A percentile compares a stretch with the other conserved stretches of the same genome.
These are phyloP conservation scores for Pedicia rivosa DNA, from an alignment of 2,888 invertebrate genomes.

Conservation along the genomic window DNA sequence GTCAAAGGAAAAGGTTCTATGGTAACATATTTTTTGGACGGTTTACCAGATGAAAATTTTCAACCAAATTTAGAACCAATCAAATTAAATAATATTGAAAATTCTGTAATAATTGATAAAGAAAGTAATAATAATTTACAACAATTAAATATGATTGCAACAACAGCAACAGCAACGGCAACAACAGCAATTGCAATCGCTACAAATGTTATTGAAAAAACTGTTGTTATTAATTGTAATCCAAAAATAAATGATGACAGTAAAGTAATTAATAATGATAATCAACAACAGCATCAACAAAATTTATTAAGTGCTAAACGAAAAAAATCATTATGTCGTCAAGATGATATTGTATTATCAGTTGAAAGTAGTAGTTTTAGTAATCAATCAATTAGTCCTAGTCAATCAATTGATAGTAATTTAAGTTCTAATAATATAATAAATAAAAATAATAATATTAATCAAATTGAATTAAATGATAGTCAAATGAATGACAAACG, in stretches of 20 bases:
- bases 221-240: too few relatives aligned
- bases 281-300: slow-evolving; percentile 1
- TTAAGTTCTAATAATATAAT: too few relatives aligned
- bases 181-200: background rate
- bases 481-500: too few relatives aligned
- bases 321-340: slow-evolving; percentile 28
- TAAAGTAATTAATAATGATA: background rate
- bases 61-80: slow-evolving; percentile 3
- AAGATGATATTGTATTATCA: slow-evolving; percentile 29
- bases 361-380: slow-evolving; percentile 19
- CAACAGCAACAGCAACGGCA: slow-evolving; percentile 2
- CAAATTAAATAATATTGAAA: slow-evolving; percentile 8
- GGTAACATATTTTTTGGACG: slow-evolving; percentile 63
- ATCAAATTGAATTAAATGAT: too few relatives aligned
- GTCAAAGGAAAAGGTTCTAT: slow-evolving; percentile 93
- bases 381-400: slow-evolving; percentile 1
- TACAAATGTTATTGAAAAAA: too few relatives aligned
- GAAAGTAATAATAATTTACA: background rate
- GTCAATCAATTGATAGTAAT: slow-evolving; percentile 3
- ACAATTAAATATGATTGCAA: slow-evolving; percentile 1
- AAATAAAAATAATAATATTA: too few relatives aligned
- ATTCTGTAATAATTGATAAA: background rate
- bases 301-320: slow-evolving; percentile 19
- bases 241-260: background rate
- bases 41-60: slow-evolving; percentile 14